Evolutionary conservation across 2,797 vertebrate genomes (phyloP).

Genomic region (Linurgus olivaceus): DNA sequence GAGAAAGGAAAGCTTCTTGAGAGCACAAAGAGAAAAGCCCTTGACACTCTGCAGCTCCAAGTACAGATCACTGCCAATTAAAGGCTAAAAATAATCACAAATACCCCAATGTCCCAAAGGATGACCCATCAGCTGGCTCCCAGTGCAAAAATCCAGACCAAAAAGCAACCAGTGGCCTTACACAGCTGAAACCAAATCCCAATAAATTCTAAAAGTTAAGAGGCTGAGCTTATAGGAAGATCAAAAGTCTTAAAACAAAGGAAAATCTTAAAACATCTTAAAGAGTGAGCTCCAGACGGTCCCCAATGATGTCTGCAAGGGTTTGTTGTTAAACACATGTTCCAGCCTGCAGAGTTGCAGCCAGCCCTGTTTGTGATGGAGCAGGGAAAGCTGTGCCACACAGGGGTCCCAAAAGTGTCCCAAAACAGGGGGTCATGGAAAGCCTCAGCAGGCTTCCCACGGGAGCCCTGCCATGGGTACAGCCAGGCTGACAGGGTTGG

Average conservation of each 20-base stretch:
- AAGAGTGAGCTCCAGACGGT: neutral
- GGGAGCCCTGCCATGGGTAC: neutral
- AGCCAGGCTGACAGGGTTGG: neutral
- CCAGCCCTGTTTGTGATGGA: accelerated
- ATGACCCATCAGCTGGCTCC: constrained; percentile 19
- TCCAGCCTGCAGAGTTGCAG: neutral
- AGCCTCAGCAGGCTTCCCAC: neutral
- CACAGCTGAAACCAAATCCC: neutral
- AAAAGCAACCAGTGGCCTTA: neutral
- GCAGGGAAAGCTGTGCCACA: neutral
- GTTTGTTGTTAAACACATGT: neutral
- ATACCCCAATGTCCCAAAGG: neutral
- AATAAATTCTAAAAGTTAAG: neutral
- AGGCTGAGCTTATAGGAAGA: neutral
- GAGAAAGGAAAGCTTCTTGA: constrained; percentile 9
- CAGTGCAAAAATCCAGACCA: neutral
- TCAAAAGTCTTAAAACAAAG: neutral
- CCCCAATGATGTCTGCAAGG: neutral
- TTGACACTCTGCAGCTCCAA: neutral
- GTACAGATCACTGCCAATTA: constrained; percentile 32
- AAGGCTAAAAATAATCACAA: constrained; percentile 54
- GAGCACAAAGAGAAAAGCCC: constrained; percentile 11
- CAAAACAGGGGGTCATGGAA: neutral
- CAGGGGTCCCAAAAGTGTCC: neutral
- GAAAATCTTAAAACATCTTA: neutral